phyloP scores from a whole-genome alignment of 2,113 vertebrate species.

The Ameiurus melas region DNA sequence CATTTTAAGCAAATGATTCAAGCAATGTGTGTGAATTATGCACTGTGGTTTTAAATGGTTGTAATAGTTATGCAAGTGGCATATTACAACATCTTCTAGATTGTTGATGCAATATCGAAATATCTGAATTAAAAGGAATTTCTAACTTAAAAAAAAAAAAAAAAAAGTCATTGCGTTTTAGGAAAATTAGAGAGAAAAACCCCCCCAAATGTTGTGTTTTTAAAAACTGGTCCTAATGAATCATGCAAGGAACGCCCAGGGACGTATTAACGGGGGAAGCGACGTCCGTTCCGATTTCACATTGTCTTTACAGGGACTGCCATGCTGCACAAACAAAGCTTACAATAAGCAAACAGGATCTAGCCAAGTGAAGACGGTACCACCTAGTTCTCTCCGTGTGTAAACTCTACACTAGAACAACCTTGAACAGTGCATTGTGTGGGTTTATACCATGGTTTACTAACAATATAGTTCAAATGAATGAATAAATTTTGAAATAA shows the following conservation, averaged over 20 bases:
- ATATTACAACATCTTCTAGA: neutral
- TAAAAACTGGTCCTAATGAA: neutral
- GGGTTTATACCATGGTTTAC: neutral
- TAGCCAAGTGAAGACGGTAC: neutral
- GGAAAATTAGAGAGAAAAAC: neutral
- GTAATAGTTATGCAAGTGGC: neutral
- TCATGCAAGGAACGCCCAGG: neutral
- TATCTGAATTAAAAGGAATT: neutral
- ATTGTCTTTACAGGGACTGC: neutral
- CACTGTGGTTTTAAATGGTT: neutral
- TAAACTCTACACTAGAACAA: neutral
- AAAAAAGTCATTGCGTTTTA: neutral
- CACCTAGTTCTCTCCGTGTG: neutral
- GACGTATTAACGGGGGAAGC: neutral
- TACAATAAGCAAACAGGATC: neutral
- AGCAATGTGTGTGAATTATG: conserved; percentile 4
- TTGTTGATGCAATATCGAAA: too few species aligned
- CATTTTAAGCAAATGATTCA: conserved; percentile 26
- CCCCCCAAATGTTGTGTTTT: neutral
- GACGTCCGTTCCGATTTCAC: neutral
- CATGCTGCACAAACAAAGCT: conserved; percentile 9
- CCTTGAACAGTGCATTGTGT: neutral
- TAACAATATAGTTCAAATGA: neutral
- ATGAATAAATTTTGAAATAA: too few species aligned
- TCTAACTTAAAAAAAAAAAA: neutral